phyloP scores from a whole-genome alignment of 2,113 vertebrate species.

The Hiodon alosoides region DNA sequence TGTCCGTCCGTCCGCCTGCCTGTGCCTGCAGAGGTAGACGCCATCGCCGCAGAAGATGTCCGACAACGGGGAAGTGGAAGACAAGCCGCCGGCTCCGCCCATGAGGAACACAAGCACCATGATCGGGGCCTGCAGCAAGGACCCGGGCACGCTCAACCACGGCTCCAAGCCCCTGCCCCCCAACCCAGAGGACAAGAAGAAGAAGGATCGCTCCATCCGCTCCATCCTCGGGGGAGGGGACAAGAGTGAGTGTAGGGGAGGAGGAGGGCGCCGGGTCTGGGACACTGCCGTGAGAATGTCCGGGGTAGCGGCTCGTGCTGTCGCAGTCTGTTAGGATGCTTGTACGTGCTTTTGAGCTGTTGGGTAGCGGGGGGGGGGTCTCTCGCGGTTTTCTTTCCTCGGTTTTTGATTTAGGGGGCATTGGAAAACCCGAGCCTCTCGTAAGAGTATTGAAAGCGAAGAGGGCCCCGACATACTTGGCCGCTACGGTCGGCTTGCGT shows the following conservation, averaged over 20 bases:
- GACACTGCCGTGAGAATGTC: background rate
- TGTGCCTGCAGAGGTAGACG: slow-evolving; percentile 52
- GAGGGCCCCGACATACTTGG: too few species aligned
- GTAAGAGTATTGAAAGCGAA: too few species aligned
- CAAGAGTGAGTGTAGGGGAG: slow-evolving; percentile 78
- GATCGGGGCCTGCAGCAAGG: slow-evolving; percentile 83
- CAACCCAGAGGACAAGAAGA: slow-evolving; percentile 93
- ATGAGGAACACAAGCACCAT: slow-evolving; percentile 97
- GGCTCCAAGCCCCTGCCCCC: slow-evolving; percentile 91
- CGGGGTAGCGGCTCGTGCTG: background rate
- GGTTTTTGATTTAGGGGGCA: too few species aligned
- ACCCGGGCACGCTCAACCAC: slow-evolving; percentile 76
- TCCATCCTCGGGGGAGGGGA: slow-evolving; percentile 83
- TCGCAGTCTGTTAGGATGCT: background rate
- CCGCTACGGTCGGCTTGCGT: too few species aligned
- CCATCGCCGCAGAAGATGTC: slow-evolving; percentile 76
- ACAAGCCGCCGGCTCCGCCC: slow-evolving; percentile 92
- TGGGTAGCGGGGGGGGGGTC: background rate
- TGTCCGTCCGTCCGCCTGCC: background rate
- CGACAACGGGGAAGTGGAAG: slow-evolving; percentile 88
- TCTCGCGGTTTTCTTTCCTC: too few species aligned
- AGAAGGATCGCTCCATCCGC: slow-evolving; percentile 83
- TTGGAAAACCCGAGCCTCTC: too few species aligned
- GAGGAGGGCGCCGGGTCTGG: background rate
- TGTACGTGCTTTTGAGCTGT: background rate